These are phyloP conservation scores for Ridgeia piscesae DNA, from an alignment of 1,140 invertebrate species.

Conservation along the genomic window DNA sequence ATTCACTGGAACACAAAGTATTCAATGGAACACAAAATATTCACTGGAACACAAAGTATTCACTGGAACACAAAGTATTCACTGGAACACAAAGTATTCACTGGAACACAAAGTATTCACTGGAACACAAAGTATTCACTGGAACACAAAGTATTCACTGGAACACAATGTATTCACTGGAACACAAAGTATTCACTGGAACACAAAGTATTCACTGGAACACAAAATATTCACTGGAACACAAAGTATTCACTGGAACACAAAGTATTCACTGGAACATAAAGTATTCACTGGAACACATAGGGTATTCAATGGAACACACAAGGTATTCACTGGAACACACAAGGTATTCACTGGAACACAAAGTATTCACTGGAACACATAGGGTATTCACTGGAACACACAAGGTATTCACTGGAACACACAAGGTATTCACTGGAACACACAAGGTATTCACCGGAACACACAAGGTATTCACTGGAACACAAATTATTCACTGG, in stretches of 20 bases:
- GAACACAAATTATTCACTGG: background rate
- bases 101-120: background rate
- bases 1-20: background rate
- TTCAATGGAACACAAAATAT: too few relatives aligned
- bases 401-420: too few relatives aligned
- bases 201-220: conserved; percentile 11
- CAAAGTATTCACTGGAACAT: background rate
- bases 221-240: background rate
- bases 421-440: conserved; percentile 14
- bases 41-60: conserved; percentile 13
- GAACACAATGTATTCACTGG: conserved; percentile 8
- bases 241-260: conserved; percentile 8
- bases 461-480: conserved; percentile 14
- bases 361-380: conserved; percentile 8
- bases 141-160: background rate
- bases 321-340: conserved; percentile 11
- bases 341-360: background rate
- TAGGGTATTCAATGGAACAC: too few relatives aligned
- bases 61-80: background rate
- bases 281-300: conserved; percentile 4
- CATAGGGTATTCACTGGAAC: too few relatives aligned
- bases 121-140: conserved; percentile 9
- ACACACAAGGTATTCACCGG: background rate
- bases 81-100: conserved; percentile 12
- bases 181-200: background rate